Percentiles rank a stretch among this genome's conserved stretches.
Evolutionary conservation across 2,113 vertebrate species (phyloP).

Genomic region (Numida meleagris): DNA sequence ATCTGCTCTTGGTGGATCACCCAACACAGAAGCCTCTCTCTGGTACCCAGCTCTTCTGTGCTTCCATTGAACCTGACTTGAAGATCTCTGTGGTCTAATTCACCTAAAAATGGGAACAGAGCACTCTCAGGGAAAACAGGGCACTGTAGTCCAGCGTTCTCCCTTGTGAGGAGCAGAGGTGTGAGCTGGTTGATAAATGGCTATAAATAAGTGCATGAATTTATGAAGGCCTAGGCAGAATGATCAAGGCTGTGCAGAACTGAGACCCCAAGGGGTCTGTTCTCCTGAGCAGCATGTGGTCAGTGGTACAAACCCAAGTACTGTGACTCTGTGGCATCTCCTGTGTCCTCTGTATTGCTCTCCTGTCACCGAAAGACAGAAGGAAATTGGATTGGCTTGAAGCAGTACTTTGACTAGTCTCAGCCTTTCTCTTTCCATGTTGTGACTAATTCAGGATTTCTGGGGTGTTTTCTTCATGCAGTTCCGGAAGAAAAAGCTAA

Average conservation of each 20-base stretch:
- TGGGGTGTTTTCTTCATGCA: constrained; percentile 51
- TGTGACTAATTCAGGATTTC: neutral
- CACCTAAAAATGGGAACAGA: neutral
- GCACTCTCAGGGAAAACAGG: neutral
- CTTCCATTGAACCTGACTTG: neutral
- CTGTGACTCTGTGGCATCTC: neutral
- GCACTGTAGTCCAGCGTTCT: neutral
- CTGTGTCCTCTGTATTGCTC: neutral
- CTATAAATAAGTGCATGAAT: neutral
- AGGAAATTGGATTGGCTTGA: neutral
- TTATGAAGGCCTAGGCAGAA: neutral
- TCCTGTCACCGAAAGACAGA: neutral
- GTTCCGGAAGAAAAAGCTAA: constrained; percentile 98
- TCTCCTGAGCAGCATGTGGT: neutral
- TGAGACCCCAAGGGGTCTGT: neutral
- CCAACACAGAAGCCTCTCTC: neutral
- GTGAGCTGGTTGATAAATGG: neutral
- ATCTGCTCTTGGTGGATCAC: neutral
- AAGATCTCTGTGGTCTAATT: neutral
- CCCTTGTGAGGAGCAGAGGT: neutral
- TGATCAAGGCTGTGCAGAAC: neutral
- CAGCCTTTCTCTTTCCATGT: neutral
- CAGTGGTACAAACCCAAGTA: neutral
- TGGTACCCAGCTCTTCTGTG: neutral
- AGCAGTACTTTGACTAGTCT: neutral